phyloP scores from a whole-genome alignment of 2,113 vertebrate species.

The Nanger granti region DNA sequence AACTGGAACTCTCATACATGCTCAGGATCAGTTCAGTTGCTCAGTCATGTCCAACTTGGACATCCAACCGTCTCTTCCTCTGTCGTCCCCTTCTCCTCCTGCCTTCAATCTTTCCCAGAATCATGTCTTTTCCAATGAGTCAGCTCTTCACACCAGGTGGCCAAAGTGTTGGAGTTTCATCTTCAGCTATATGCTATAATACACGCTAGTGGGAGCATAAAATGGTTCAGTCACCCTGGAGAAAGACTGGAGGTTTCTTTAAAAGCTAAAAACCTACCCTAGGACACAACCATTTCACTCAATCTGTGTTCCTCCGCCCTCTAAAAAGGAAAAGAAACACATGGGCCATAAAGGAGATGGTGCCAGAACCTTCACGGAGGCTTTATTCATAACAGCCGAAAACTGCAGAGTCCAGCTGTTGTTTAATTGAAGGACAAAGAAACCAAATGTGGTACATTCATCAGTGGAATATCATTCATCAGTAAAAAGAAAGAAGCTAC shows the following conservation, averaged over 20 bases:
- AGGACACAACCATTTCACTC: background rate
- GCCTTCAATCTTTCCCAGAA: background rate
- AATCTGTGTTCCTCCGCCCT: background rate
- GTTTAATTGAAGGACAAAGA: background rate
- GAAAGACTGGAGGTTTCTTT: background rate
- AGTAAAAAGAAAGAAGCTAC: background rate
- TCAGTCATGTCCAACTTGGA: background rate
- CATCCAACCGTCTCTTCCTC: background rate
- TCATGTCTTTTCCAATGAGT: background rate
- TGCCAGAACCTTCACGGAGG: background rate
- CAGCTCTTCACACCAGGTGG: background rate
- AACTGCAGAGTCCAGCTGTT: background rate
- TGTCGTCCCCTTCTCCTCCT: background rate
- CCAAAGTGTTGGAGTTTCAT: background rate
- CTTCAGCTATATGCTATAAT: background rate
- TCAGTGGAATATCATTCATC: fast-evolving
- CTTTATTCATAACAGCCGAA: background rate
- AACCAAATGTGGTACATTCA: background rate
- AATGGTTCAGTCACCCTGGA: background rate
- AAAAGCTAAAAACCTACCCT: background rate
- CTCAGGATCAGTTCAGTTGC: background rate
- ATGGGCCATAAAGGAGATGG: no score
- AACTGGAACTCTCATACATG: background rate
- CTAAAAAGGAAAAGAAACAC: background rate
- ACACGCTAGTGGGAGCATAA: background rate